These are phyloP conservation scores for Drosophila rhopaloa DNA, from an alignment of 1,140 invertebrate genomes.

Conservation along the genomic window DNA sequence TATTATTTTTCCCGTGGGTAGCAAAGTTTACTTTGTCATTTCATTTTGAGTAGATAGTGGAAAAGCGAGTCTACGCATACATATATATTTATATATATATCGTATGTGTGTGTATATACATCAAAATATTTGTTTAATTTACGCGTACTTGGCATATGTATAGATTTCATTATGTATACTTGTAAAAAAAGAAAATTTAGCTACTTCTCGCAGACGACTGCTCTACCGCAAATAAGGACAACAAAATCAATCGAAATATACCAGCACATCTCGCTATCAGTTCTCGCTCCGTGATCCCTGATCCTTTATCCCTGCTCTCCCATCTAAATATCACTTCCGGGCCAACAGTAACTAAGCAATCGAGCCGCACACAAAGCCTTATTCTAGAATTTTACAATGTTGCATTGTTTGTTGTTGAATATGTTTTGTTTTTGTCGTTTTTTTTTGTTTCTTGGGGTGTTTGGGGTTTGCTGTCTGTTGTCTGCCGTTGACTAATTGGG, in stretches of 20 bases:
- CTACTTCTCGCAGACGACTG: conserved; percentile 51
- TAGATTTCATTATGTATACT: conserved; percentile 64
- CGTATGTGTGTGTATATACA: conserved; percentile 64
- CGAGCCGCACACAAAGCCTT: conserved; percentile 69
- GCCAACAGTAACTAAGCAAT: conserved; percentile 62
- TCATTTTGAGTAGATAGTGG: conserved; percentile 21
- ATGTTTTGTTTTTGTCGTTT: conserved; percentile 53
- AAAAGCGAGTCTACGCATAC: conserved; percentile 36
- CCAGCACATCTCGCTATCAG: conserved; percentile 20
- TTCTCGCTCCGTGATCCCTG: conserved; percentile 27
- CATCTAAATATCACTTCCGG: conserved; percentile 69
- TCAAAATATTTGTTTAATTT: conserved; percentile 68
- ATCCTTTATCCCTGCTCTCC: conserved; percentile 34
- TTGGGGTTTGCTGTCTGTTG: conserved; percentile 16
- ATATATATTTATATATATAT: conserved; percentile 30
- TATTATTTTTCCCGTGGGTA: conserved; percentile 31
- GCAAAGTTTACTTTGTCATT: conserved; percentile 8
- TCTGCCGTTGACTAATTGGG: conserved; percentile 53
- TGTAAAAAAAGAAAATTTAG: conserved; percentile 76
- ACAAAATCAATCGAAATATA: conserved; percentile 71
- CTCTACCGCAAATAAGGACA: conserved; percentile 60
- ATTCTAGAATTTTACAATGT: conserved; percentile 75
- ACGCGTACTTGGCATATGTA: conserved; percentile 61
- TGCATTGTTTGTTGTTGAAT: conserved; percentile 68
- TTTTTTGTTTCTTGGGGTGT: conserved; percentile 17